Base-by-base conservation (phyloP, 1,140 invertebrate genomes). In the Diabrotica undecimpunctata region DNA sequence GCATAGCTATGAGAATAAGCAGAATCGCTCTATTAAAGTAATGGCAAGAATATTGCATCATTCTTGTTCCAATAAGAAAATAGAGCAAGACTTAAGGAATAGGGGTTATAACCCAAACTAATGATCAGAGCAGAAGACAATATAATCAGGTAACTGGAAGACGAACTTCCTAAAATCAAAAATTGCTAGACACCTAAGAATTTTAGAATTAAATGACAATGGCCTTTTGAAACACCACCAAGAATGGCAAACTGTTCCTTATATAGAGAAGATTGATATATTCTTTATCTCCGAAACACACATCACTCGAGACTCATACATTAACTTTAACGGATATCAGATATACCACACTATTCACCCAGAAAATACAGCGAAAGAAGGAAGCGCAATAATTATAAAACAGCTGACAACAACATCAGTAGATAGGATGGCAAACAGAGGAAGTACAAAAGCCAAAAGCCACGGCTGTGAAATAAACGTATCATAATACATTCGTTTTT, bases 121-220 rank as follows among this genome's bases (percentile, higher is more conserved):
- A 46, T 8, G 11, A 7, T 46, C 39, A 7, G 39, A 7, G 11
- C 39, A 46, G 11, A 46, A 46, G 7, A 0, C 7, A 7, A 7
- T 7, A 41, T 41, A 10, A 41, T 7, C 39, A 41, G 7, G 39
- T 41, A 65, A 60, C 58, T 60, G 62, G 62, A 39, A 64, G n/a
- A 70, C 36, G 59, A 65, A 54, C 53, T 72, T 39, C 54, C 57
- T 69, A 64, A 67, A 56, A 58, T 36, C 36, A 10, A 6, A n/a
- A 64, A 64, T 64, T 62, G n/a, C 56, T 36, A 58, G 58, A 0
- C 25, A 50, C 10, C 37, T 66, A 4, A 63, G 10, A 57, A 63
- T 66, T 12, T 63, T 74, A 69, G 69, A 74, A 74, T 52, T 67
- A 62, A 74, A 74, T 52, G 65, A 59, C 8, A 75, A 73, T 53